These are phyloP conservation scores for Mobula birostris DNA, from an alignment of 2,113 vertebrate species.

Conservation along the genomic window DNA sequence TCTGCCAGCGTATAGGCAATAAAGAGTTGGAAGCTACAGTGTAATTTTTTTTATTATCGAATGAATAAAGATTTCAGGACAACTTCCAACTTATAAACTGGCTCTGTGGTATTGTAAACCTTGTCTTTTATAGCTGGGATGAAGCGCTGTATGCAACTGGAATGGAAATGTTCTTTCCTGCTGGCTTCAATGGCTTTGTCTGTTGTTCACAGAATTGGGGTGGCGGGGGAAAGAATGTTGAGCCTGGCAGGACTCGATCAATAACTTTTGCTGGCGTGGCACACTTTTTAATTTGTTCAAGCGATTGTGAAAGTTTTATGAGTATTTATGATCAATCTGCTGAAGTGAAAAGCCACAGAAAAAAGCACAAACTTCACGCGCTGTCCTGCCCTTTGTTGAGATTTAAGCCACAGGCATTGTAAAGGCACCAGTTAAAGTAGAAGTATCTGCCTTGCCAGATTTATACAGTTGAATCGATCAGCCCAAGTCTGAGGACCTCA, in stretches of 20 bases:
- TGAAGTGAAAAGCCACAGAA: background rate
- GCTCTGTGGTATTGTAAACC: background rate
- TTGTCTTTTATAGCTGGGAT: background rate
- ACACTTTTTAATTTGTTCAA: conserved; percentile 19
- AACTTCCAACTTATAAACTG: background rate
- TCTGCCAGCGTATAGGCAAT: background rate
- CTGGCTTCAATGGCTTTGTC: background rate
- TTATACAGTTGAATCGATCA: background rate
- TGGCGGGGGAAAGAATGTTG: too few species aligned
- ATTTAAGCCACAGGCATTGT: background rate
- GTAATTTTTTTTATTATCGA: background rate
- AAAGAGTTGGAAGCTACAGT: background rate
- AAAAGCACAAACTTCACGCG: background rate
- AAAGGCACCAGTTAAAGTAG: background rate
- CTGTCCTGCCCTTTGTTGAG: background rate
- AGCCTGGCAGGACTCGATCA: background rate
- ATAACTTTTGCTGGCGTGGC: background rate
- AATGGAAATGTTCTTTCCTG: conserved; percentile 9
- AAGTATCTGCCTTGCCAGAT: background rate
- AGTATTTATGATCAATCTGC: background rate
- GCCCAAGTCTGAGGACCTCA: background rate
- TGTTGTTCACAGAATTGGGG: background rate
- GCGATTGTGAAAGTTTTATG: background rate
- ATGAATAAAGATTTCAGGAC: background rate
- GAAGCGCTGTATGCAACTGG: background rate